Percentiles rank a stretch among this genome's conserved stretches.
Conservation (phyloP, 2,113 vertebrate species). For the Silurus asotus region DNA sequence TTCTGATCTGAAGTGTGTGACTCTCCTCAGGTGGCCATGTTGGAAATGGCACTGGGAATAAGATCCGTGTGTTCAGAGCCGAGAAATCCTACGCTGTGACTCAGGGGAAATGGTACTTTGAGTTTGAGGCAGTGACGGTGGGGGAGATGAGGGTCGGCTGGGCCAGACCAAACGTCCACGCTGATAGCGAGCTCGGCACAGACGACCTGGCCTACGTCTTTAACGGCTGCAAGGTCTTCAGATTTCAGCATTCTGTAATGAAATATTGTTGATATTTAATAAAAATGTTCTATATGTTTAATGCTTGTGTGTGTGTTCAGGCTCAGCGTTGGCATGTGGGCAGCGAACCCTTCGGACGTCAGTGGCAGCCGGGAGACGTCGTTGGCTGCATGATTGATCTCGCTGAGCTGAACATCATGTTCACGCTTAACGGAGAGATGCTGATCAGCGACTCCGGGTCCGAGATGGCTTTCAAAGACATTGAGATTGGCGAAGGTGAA, state of each 20-base stretch:
- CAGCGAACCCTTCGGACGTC: slow-evolving; percentile 85
- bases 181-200: slow-evolving; percentile 82
- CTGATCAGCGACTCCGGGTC: slow-evolving; percentile 92
- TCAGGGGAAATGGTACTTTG: slow-evolving; percentile 90
- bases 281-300: neutral
- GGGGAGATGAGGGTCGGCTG: slow-evolving; percentile 94
- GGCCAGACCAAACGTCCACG: slow-evolving; percentile 82
- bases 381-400: slow-evolving; percentile 94
- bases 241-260: too few relatives aligned
- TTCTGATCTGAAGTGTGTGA: neutral
- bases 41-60: slow-evolving; percentile 69
- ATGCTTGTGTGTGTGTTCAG: slow-evolving; percentile 59
- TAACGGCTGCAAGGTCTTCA: slow-evolving; percentile 83
- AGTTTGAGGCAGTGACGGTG: slow-evolving; percentile 87
- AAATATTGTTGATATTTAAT: neutral
- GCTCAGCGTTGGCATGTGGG: slow-evolving; percentile 91
- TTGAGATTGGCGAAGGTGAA: slow-evolving; percentile 77
- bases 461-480: slow-evolving; percentile 81
- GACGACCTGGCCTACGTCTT: slow-evolving; percentile 90
- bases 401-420: slow-evolving; percentile 85
- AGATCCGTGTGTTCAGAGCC: slow-evolving; percentile 84
- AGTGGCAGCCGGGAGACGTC: slow-evolving; percentile 87
- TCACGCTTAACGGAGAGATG: slow-evolving; percentile 91
- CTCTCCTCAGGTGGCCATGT: slow-evolving; percentile 65
- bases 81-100: slow-evolving; percentile 84